Conservation (phyloP, 2,888 invertebrate genomes). For the Drosophila siamana region DNA sequence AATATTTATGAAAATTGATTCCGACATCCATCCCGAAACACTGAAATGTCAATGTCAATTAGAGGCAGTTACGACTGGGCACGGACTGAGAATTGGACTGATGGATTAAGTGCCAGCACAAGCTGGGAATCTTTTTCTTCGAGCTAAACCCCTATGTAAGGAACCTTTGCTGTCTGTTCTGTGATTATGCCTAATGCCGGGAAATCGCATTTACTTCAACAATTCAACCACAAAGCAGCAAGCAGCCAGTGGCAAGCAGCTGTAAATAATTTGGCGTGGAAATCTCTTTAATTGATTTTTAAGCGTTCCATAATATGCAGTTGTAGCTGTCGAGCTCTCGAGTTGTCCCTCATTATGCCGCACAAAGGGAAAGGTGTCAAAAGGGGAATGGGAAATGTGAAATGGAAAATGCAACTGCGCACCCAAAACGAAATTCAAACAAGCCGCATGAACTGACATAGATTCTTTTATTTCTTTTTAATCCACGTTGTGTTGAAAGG, state of each 20-base stretch:
- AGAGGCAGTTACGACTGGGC: slow-evolving; percentile 44
- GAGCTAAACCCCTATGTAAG: slow-evolving; percentile 7
- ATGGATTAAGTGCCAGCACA: slow-evolving; percentile 35
- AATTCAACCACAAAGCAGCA: slow-evolving; percentile 34
- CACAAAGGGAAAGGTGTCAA: slow-evolving; percentile 69
- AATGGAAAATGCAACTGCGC: slow-evolving; percentile 43
- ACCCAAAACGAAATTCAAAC: slow-evolving; percentile 62
- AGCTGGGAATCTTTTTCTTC: slow-evolving; percentile 1
- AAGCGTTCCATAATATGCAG: slow-evolving; percentile 60
- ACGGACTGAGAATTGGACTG: not conserved
- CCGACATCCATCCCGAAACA: slow-evolving; percentile 47
- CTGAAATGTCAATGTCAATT: slow-evolving; percentile 75
- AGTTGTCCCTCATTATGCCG: slow-evolving; percentile 46
- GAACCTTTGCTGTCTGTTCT: slow-evolving; percentile 8
- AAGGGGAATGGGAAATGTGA: slow-evolving; percentile 32
- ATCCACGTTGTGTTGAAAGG: slow-evolving; percentile 54
- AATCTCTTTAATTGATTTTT: slow-evolving; percentile 70
- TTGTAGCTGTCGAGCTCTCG: slow-evolving; percentile 39
- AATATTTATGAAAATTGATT: slow-evolving; percentile 80
- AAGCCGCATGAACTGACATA: slow-evolving; percentile 44
- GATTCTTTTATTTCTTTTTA: slow-evolving; percentile 38
- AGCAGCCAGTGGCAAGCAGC: slow-evolving; percentile 62
- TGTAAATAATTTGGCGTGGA: slow-evolving; percentile 49
- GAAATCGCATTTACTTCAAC: slow-evolving; percentile 52
- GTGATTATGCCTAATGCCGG: slow-evolving; percentile 19